A percentile compares a stretch with the other conserved stretches of the same genome.
Evolutionary conservation across 2,113 vertebrate species (phyloP).

Genomic region (Platichthys stellatus): DNA sequence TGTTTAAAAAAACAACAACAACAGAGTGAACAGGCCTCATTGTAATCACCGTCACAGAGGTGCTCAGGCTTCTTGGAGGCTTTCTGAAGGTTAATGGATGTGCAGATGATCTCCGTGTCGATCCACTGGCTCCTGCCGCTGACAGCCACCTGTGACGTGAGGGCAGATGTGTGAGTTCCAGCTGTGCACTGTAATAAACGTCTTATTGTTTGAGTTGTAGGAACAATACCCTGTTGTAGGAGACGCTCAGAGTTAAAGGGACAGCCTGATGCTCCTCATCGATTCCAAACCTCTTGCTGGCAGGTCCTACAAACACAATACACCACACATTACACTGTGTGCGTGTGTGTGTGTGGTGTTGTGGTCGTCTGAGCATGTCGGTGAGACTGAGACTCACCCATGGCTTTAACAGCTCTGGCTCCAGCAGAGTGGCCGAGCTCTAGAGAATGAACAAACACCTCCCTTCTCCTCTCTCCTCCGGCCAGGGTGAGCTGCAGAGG

Average conservation of each 20-base stretch:
- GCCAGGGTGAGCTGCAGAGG: conserved; percentile 87
- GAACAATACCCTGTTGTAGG: conserved; percentile 89
- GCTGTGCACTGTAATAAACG: not conserved
- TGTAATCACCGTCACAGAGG: conserved; percentile 50
- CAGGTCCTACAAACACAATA: conserved; percentile 83
- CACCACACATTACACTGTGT: not conserved
- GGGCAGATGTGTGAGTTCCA: not conserved
- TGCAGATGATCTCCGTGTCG: conserved; percentile 88
- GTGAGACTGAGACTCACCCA: conserved; percentile 81
- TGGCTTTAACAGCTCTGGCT: conserved; percentile 91
- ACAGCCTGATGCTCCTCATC: conserved; percentile 91
- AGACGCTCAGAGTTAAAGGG: conserved; percentile 90
- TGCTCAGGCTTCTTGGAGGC: conserved; percentile 86
- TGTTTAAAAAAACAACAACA: too few relatives aligned
- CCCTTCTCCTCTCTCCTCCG: conserved; percentile 86
- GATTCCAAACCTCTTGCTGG: conserved; percentile 93
- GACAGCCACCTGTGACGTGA: conserved; percentile 83
- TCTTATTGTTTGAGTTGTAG: not conserved
- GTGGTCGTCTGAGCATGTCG: not conserved
- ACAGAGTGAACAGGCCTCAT: too few relatives aligned
- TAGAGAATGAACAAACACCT: conserved; percentile 94
- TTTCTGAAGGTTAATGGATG: conserved; percentile 90
- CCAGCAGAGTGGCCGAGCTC: conserved; percentile 94
- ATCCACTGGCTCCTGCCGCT: conserved; percentile 91
- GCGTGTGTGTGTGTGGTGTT: conserved; percentile 6